Evolutionary conservation across 2,888 invertebrate species (phyloP).

Genomic region (Brenthis daphne): DNA sequence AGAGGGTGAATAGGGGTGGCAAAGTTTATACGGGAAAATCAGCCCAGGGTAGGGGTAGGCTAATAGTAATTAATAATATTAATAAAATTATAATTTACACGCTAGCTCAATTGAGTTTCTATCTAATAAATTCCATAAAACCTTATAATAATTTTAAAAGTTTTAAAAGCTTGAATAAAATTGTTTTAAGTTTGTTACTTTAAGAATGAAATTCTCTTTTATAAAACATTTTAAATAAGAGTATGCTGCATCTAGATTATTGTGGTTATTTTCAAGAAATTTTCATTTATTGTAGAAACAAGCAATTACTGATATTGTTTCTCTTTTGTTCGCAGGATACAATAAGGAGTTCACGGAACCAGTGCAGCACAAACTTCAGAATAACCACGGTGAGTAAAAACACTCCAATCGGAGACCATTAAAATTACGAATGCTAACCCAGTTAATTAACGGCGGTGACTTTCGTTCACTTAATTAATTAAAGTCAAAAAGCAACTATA

Average conservation of each 20-base stretch:
- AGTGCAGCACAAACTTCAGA: constrained; percentile 45
- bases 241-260: constrained; percentile 20
- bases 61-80: too few species aligned
- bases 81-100: too few species aligned
- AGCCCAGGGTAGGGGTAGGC: too few species aligned
- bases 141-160: not conserved
- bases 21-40: too few species aligned
- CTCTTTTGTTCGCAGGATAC: constrained; percentile 52
- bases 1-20: too few species aligned
- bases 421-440: constrained; percentile 43
- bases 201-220: constrained; percentile 18
- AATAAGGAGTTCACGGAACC: constrained; percentile 45
- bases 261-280: constrained; percentile 34
- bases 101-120: not conserved
- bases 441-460: constrained; percentile 34
- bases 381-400: constrained; percentile 60
- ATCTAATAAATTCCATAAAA: not conserved
- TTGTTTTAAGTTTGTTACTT: constrained; percentile 4
- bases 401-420: constrained; percentile 40
- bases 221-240: constrained; percentile 17
- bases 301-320: constrained; percentile 37
- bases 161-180: not conserved
- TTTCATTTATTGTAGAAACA: constrained; percentile 37
- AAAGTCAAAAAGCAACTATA: constrained; percentile 28
- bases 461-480: constrained; percentile 22